Evolutionary conservation across 1,140 invertebrate genomes (phyloP).

Genomic region (Pogonomyrmex barbatus): DNA sequence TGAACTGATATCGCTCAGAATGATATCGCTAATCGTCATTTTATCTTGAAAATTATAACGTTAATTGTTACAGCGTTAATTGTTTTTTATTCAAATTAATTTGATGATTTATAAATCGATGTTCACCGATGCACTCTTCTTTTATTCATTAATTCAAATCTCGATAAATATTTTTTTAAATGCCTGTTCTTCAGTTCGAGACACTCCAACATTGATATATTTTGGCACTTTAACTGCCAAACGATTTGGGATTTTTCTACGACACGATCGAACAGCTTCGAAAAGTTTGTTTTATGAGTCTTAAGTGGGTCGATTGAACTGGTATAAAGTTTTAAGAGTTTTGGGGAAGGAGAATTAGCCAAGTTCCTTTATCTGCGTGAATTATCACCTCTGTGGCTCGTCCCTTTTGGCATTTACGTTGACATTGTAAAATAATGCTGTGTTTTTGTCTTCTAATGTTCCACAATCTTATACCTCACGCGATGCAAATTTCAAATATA

Average conservation of each 20-base stretch:
- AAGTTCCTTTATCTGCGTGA: slow-evolving; percentile 58
- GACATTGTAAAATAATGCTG: not conserved
- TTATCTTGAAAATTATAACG: not conserved
- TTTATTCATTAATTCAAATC: not conserved
- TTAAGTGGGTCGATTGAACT: slow-evolving; percentile 60
- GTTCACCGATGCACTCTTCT: not conserved
- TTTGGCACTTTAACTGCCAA: slow-evolving; percentile 29
- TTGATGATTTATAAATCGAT: not conserved
- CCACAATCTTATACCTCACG: not conserved
- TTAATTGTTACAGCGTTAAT: not conserved
- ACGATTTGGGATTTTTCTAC: slow-evolving; percentile 44
- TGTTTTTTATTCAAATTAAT: not conserved
- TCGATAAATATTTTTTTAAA: not conserved
- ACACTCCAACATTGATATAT: slow-evolving; percentile 35
- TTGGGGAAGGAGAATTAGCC: slow-evolving; percentile 44
- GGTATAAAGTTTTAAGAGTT: slow-evolving; percentile 53
- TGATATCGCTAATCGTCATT: not conserved
- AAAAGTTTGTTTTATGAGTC: slow-evolving; percentile 59
- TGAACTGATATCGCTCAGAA: not conserved
- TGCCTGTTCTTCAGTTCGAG: not conserved
- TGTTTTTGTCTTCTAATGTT: slow-evolving; percentile 12
- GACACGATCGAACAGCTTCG: slow-evolving; percentile 57
- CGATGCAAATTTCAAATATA: slow-evolving; percentile 5
- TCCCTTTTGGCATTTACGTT: slow-evolving; percentile 12
- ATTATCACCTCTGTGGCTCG: slow-evolving; percentile 44